Evolutionary conservation across 2,888 invertebrate species (phyloP), one percentile per base, ranked within the genome.

Genomic region (Dryobotodes eremita): DNA sequence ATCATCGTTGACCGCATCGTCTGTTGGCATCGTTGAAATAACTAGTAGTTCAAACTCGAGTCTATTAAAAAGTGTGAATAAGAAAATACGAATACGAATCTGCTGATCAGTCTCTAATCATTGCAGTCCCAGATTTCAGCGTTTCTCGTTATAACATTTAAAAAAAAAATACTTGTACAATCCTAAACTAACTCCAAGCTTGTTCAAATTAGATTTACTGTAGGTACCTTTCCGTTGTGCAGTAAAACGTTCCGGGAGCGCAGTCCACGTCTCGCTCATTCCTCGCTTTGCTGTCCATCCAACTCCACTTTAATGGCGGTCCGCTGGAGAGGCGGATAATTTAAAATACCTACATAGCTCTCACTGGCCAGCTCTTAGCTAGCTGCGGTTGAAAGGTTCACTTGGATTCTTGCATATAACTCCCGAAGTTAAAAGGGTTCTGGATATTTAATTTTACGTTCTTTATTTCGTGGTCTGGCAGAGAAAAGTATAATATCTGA

Each of bases 301-400:
- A 61, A 80, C 72, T 82, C 74, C 71, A 80, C 86, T 87, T 90
- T 91, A 91, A 92, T 92, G 85, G 90, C 83, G 79, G 79, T 80
- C 74, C 75, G 80, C 36, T 68, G 70, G 82, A 77, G 77, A 85
- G 85, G 69, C 82, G 86, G 87, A 90, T 90, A 90, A 88, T 91
- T 89, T 90, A 90, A 90, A 90, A 91, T 89, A 88, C 86, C 89
- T 84, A 88, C 80, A 82, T 82, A 71, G 83, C 84, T 82, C 81
- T 76, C 77, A 76, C 81, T 88, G 68, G 68, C 76, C 76, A 69
- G 80, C 80, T 80, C 86, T 88, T 80, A 76, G 77, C 80, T 74
- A 76, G 77, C 86, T 89, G 87, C 75, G 84, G 86, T 85, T 89
- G 87, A 89, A 89, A 88, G 86, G 83, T 87, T 82, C 84, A 84